Percentiles rank a stretch among this genome's conserved stretches.
phyloP scores from a whole-genome alignment of 1,140 invertebrate genomes.

The Drosophila melanogaster region Release_6_plus_ISO1_MT NC_004354.4:10374501-10375000 shows the following conservation, averaged over 20 bases:
- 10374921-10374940: not conserved
- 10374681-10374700: not conserved
- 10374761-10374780: not conserved
- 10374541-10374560: not conserved
- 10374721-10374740: not conserved
- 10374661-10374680: constrained; percentile 54
- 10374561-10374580: not conserved
- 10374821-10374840: not conserved
- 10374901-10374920: not conserved
- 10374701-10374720: not conserved
- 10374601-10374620: not conserved
- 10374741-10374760: not conserved
- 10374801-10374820: not conserved
- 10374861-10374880: not conserved
- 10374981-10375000: not conserved
- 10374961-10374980: no score
- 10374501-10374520: no score
- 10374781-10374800: not conserved
- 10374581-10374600: not conserved
- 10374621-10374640: constrained; percentile 52
- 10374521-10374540: not conserved
- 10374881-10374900: not conserved
- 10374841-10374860: not conserved
- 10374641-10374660: constrained; percentile 42
- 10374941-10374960: no score